A percentile compares a stretch with the other conserved stretches of the same genome.
These are phyloP conservation scores for Bostrychus sinensis DNA, from an alignment of 2,113 vertebrate genomes.

Conservation along the genomic window DNA sequence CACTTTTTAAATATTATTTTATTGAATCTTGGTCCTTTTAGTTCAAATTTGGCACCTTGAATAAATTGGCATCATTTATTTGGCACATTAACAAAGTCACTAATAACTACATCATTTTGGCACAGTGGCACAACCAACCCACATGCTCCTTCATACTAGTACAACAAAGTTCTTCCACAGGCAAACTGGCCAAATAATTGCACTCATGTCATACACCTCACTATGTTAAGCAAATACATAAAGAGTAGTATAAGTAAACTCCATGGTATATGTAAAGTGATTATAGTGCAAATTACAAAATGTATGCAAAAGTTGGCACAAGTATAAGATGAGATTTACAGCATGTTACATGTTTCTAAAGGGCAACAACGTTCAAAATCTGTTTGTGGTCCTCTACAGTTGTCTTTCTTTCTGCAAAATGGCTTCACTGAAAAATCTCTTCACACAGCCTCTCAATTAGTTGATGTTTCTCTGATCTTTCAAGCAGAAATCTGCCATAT, in stretches of 20 bases:
- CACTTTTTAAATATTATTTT: slow-evolving; percentile 30
- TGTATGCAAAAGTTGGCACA: slow-evolving; percentile 67
- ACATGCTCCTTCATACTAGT: slow-evolving; percentile 54
- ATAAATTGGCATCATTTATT: slow-evolving; percentile 30
- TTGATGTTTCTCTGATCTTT: slow-evolving; percentile 36
- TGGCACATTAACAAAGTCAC: slow-evolving; percentile 38
- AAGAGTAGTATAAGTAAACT: slow-evolving; percentile 33
- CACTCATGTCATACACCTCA: slow-evolving; percentile 39
- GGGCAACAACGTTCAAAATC: slow-evolving; percentile 32
- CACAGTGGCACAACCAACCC: slow-evolving; percentile 49
- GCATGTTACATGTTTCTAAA: slow-evolving; percentile 45
- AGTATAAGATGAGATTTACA: slow-evolving; percentile 57
- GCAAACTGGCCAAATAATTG: slow-evolving; percentile 37
- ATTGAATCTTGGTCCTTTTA: slow-evolving; percentile 37
- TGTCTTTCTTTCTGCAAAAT: slow-evolving; percentile 33
- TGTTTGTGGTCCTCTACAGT: slow-evolving; percentile 13
- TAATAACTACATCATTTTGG: slow-evolving; percentile 51
- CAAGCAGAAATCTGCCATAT: neutral
- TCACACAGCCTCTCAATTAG: slow-evolving; percentile 10
- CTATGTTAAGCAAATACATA: slow-evolving; percentile 34
- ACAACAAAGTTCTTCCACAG: slow-evolving; percentile 19
- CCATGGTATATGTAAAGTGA: slow-evolving; percentile 39
- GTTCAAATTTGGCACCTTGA: slow-evolving; percentile 40
- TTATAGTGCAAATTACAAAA: slow-evolving; percentile 65
- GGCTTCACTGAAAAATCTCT: slow-evolving; percentile 8